Evolutionary conservation across 2,113 vertebrate species (phyloP).

Genomic region (Paedocypris sp.): DNA sequence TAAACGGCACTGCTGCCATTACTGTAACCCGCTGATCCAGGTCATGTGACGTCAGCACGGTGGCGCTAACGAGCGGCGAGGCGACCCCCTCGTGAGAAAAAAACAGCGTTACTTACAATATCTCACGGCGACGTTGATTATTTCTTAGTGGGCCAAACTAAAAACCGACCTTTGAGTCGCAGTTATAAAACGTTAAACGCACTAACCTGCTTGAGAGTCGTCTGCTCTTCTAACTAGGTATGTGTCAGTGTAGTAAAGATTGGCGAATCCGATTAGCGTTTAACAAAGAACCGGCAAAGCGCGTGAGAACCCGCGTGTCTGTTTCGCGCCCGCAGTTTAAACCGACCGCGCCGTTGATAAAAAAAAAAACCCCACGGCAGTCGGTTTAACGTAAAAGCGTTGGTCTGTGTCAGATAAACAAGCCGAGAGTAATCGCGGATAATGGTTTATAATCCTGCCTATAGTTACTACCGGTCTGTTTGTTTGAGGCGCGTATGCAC

Average conservation of each 20-base stretch:
- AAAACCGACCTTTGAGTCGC: no score
- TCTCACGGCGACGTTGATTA: no score
- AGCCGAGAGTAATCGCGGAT: no score
- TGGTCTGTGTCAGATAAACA: no score
- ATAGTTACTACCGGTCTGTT: no score
- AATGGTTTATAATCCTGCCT: no score
- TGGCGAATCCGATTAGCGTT: neutral
- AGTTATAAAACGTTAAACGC: no score
- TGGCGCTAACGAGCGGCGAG: neutral
- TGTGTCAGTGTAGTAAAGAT: slow-evolving; percentile 12
- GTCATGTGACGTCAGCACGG: neutral
- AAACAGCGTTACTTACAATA: neutral
- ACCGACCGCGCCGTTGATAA: neutral
- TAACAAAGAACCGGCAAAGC: neutral
- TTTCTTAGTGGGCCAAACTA: neutral
- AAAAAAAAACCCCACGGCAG: no score
- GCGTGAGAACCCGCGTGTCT: neutral
- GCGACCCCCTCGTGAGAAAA: neutral
- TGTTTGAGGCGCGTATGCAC: no score
- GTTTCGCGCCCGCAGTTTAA: neutral
- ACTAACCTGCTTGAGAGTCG: no score
- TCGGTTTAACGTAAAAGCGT: no score
- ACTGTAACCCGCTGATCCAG: neutral
- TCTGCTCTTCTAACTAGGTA: slow-evolving; percentile 10
- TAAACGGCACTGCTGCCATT: no score